Percentiles rank a stretch among this genome's conserved stretches.
These are phyloP conservation scores for Lethocerus indicus DNA, from an alignment of 1,140 invertebrate species.

Conservation along the genomic window DNA sequence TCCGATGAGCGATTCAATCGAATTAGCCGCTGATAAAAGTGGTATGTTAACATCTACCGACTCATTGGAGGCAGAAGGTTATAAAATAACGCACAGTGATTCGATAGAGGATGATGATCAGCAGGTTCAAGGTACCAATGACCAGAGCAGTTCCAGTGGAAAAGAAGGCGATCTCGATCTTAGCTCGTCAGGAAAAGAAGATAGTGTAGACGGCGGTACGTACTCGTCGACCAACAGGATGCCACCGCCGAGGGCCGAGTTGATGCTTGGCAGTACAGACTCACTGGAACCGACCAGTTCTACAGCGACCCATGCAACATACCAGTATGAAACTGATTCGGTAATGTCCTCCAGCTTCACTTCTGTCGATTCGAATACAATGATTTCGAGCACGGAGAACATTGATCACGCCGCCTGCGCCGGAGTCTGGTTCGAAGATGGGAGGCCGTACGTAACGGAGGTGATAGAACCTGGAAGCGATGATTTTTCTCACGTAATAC, in stretches of 20 bases:
- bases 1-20: slow-evolving; percentile 31
- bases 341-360: slow-evolving; percentile 66
- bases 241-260: slow-evolving; percentile 19
- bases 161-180: slow-evolving; percentile 24
- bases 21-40: slow-evolving; percentile 25
- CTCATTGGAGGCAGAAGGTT: slow-evolving; percentile 19
- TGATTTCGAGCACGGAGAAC: slow-evolving; percentile 51
- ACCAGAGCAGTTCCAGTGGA: slow-evolving; percentile 27
- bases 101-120: slow-evolving; percentile 30
- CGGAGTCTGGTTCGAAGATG: slow-evolving; percentile 26
- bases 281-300: slow-evolving; percentile 52
- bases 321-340: slow-evolving; percentile 64
- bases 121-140: slow-evolving; percentile 18
- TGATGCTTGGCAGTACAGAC: slow-evolving; percentile 45
- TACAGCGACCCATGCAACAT: slow-evolving; percentile 62
- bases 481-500: slow-evolving; percentile 26
- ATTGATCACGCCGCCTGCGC: slow-evolving; percentile 27
- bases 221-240: slow-evolving; percentile 24
- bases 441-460: slow-evolving; percentile 28
- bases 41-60: slow-evolving; percentile 23
- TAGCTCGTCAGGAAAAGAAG: slow-evolving; percentile 27
- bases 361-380: slow-evolving; percentile 54
- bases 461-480: slow-evolving; percentile 26
- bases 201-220: slow-evolving; percentile 23
- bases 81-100: slow-evolving; percentile 25